Evolutionary conservation across 2,888 invertebrate species (phyloP), one percentile per base, ranked within the genome.

Genomic region (Callinectes sapidus): DNA sequence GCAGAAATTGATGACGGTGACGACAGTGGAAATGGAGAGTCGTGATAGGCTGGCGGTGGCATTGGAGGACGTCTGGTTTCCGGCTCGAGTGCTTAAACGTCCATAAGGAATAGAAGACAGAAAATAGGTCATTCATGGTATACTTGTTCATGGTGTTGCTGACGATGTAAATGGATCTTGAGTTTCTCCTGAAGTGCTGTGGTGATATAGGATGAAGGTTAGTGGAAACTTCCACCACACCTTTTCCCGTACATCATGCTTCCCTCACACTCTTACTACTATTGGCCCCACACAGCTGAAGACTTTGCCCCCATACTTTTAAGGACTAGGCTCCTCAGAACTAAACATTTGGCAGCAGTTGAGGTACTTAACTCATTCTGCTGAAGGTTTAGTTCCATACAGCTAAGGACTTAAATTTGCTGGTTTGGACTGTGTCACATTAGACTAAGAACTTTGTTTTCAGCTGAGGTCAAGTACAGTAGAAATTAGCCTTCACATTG

Each of bases 1-100:
- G 54, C 94, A 93, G 94, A 95, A 39, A 92, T 92, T 48, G 93
- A 96, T 87, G 98, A 98, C 95, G 98, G 97, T 92, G 98, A 98
- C 95, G 98, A 98, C 96, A 98, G 98, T 96, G 98, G 98, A 95
- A 98, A 98, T 96, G 98, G 98, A 95, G 98, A 98, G 96, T 98
- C 97, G 97, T 98, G 98, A 98, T 97, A 92, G 92, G 93, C 92
- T 92, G 81, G 92, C 89, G 48, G 48, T 23, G 35, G 85, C 61
- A 71, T 32, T 86, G 89, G 89, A 89, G 88, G 92, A 77, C 85
- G 55, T 89, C 54, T 92, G 61, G 89, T 92, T 85, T 35, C 89
- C 55, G 66, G 90, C 92, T 89, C 92, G 92, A 92, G 89, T 92
- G 92, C 92, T 92, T 92, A 92, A 90, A 90, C 86, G 86, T 87